Evolutionary conservation across 2,797 vertebrate species (phyloP), one percentile per base, ranked within the genome.

Genomic region (Setipinna tenuifilis): DNA sequence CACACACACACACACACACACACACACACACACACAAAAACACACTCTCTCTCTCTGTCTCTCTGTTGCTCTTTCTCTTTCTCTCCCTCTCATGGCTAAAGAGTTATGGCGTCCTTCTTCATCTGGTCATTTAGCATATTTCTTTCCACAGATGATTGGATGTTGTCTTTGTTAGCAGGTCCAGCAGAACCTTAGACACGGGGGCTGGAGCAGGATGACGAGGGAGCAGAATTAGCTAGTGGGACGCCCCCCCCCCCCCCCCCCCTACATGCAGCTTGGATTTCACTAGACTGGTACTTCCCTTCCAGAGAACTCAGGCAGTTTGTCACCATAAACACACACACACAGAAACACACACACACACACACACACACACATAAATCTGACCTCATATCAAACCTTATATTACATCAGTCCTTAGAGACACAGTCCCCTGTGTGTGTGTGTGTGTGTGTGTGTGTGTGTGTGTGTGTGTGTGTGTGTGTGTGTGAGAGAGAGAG

Each of bases 311-410:
- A 14, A 31, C 23, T 31, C 65, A 2, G 11, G 65, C n/a, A 65
- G 61, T 14, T 28, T 89, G 90, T 91, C 83, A 91, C 90, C 87
- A 54, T 54, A 54, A 10, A 54, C 50, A 54, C 50, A 54, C 14
- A 14, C 50, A 54, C 7, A 62, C 61, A 62, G 5, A 62, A 7
- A 25, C 61, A 65, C 61, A 65, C 61, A 25, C 23, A 65, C 61
- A 65, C n/a, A 65, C 61, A 65, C 61, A 65, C 59, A 62, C 21
- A 62, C 59, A 23, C 59, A 62, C 59, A 65, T 65, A 23, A 65
- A 65, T 65, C 5, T 65, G 61, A 25, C 61, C n/a, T 65, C 61
- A 78, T 41, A 41, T 65, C 23, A 65, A 23, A 25, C 61, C n/a
- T 54, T 14, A 25, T 65, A 65, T 65, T 25, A 44, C 71, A 78